A percentile compares a stretch with the other conserved stretches of the same genome.
Evolutionary conservation across 2,888 invertebrate species (phyloP).

Genomic region (Hypomecis atomaria): DNA sequence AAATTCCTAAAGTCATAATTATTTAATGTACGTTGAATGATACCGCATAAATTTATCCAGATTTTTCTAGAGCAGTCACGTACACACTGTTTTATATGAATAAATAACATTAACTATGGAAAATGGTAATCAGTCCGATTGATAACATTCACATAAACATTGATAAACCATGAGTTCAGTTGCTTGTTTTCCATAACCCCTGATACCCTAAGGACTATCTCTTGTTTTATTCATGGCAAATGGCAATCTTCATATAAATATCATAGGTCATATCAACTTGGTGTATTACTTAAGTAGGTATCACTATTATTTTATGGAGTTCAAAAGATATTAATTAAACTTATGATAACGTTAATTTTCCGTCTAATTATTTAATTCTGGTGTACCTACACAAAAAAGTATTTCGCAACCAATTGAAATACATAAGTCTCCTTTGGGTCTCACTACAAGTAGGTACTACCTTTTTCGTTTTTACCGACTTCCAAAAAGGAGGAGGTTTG

Average conservation of each 20-base stretch:
- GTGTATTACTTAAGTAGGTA: background rate
- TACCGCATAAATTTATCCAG: constrained; percentile 5
- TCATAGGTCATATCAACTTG: background rate
- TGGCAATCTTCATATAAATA: background rate
- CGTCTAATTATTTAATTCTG: background rate
- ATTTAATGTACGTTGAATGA: background rate
- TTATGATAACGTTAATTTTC: background rate
- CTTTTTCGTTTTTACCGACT: too few relatives aligned
- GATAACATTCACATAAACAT: constrained; percentile 19
- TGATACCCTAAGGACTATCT: constrained; percentile 13
- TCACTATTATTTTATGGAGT: constrained; percentile 3
- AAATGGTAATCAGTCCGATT: constrained; percentile 5
- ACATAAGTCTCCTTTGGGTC: too few relatives aligned
- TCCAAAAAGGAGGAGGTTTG: too few relatives aligned
- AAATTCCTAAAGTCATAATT: background rate
- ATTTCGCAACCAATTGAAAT: too few relatives aligned
- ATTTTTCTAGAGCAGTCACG: constrained; percentile 16
- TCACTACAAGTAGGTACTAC: too few relatives aligned
- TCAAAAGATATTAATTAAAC: background rate
- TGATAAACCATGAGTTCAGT: constrained; percentile 2
- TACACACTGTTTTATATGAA: constrained; percentile 9
- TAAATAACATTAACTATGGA: constrained; percentile 13
- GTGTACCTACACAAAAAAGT: too few relatives aligned
- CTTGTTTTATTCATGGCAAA: background rate
- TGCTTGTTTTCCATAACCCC: constrained; percentile 12